A percentile compares a stretch with the other conserved stretches of the same genome.
Evolutionary conservation across 37 sponge, comb jelly and placozoan species (phyloP).

Genomic region (Oopsacas minuta): DNA sequence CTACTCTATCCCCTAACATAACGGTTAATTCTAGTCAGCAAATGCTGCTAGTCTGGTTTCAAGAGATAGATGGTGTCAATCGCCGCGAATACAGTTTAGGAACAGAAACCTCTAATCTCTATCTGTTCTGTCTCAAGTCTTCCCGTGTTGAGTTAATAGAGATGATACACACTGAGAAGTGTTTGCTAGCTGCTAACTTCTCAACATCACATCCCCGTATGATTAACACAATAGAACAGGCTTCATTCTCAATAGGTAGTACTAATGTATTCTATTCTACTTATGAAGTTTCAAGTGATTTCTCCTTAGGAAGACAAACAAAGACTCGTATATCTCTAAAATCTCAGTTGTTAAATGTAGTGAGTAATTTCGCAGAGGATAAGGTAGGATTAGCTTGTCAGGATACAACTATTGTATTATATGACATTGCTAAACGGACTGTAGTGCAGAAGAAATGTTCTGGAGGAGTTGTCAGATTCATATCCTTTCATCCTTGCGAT

Average conservation of each 20-base stretch:
- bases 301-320: not conserved
- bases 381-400: constrained; percentile 3
- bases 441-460: not conserved
- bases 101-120: not conserved
- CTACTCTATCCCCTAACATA: not conserved
- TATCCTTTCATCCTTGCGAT: not conserved
- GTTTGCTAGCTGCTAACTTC: not conserved
- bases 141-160: not conserved
- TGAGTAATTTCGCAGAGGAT: not conserved
- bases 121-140: not conserved
- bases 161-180: constrained; percentile 8
- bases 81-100: constrained; percentile 7
- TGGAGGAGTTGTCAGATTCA: not conserved
- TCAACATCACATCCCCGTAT: not conserved
- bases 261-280: not conserved
- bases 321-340: constrained; percentile 8
- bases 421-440: constrained; percentile 8
- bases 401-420: not conserved
- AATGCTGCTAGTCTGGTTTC: constrained; percentile 11
- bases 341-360: not conserved
- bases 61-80: not conserved
- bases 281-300: not conserved
- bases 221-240: constrained; percentile 10
- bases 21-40: not conserved
- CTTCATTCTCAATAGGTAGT: not conserved